Conservation (phyloP, 2,797 vertebrate species). For the Agapornis canus region DNA sequence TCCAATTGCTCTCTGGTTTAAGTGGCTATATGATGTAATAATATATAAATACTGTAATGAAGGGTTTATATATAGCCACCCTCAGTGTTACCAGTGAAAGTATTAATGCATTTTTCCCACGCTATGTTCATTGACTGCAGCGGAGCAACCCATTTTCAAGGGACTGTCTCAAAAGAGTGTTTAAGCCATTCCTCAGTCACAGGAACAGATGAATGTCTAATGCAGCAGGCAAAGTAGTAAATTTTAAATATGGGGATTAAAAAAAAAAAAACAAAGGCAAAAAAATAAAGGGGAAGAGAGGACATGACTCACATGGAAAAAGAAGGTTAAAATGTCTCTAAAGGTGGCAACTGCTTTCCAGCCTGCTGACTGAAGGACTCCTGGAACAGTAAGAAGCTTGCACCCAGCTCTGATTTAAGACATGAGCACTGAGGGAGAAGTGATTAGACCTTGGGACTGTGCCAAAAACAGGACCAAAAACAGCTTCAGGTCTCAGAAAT, state of each 20-base stretch:
- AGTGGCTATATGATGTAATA: constrained; percentile 72
- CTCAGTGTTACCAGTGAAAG: constrained; percentile 19
- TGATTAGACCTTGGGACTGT: not conserved
- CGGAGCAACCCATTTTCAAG: constrained; percentile 8
- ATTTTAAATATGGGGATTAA: not conserved
- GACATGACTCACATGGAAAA: not conserved
- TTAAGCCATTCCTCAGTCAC: not conserved
- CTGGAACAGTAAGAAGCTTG: not conserved
- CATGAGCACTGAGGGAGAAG: not conserved
- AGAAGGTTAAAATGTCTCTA: not conserved
- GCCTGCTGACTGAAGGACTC: not conserved
- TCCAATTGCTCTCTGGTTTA: constrained; percentile 61
- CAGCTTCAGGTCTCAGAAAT: not conserved
- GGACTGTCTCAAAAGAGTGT: constrained; percentile 15
- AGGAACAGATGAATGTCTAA: not conserved
- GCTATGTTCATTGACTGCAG: constrained; percentile 50
- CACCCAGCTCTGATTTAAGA: not conserved
- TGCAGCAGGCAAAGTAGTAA: not conserved
- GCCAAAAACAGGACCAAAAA: not conserved
- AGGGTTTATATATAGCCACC: constrained; percentile 61
- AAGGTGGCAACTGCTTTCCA: not conserved
- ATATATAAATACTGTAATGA: constrained; percentile 73
- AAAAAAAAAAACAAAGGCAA: not conserved
- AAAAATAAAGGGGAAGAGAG: not conserved
- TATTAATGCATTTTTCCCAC: constrained; percentile 67